Evolutionary conservation across 2,888 invertebrate genomes (phyloP).

Genomic region (Drosophila rellima): DNA sequence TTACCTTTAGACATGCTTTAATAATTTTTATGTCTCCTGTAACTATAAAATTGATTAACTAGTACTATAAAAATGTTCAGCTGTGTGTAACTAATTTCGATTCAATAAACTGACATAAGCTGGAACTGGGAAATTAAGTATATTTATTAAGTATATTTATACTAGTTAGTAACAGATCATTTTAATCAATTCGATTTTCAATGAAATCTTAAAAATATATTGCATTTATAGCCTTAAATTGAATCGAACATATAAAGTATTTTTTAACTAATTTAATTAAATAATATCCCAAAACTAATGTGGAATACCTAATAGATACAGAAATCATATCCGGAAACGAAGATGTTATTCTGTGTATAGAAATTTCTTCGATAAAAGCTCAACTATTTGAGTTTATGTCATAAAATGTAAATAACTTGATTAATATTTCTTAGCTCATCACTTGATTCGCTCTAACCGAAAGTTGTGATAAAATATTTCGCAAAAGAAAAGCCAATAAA

Average conservation of each 20-base stretch:
- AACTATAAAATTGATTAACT: slow-evolving; percentile 36
- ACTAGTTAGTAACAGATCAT: not conserved
- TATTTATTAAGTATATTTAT: not conserved
- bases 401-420: no score
- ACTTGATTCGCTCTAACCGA: slow-evolving; percentile 12
- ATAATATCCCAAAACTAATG: no score
- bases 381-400: no score
- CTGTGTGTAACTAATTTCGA: slow-evolving; percentile 1
- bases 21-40: slow-evolving; percentile 10
- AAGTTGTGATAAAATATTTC: slow-evolving; percentile 21
- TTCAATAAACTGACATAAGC: not conserved
- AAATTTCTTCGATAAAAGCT: no score
- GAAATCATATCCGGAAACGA: no score
- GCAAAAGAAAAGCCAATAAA: slow-evolving; percentile 61
- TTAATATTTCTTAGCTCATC: slow-evolving; percentile 13
- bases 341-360: no score
- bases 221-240: not conserved
- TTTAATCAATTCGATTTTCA: not conserved
- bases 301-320: no score
- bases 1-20: slow-evolving; percentile 19
- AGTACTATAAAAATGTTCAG: slow-evolving; percentile 35
- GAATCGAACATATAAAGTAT: not conserved
- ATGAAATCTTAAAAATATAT: not conserved
- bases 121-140: not conserved
- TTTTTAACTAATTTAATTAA: no score